A percentile compares a stretch with the other conserved stretches of the same genome.
phyloP scores from a whole-genome alignment of 2,797 vertebrate species.

The Lithobates pipiens region DNA sequence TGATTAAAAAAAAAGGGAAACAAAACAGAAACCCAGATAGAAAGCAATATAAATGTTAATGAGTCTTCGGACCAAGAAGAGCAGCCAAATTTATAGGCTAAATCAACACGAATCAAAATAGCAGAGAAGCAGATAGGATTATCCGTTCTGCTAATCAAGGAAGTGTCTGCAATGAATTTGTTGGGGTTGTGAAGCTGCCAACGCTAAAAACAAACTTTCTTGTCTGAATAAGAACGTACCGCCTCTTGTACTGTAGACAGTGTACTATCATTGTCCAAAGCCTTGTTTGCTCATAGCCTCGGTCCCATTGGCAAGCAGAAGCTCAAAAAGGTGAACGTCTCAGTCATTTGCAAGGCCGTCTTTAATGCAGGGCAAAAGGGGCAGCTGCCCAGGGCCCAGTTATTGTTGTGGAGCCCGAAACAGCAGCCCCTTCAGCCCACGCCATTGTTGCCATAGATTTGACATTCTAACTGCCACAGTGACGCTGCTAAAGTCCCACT shows the following conservation, averaged over 20 bases:
- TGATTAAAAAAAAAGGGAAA: conserved; percentile 60
- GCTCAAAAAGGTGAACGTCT: too few relatives aligned
- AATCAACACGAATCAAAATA: conserved; percentile 53
- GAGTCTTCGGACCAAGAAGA: conserved; percentile 65
- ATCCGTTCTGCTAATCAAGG: conserved; percentile 39
- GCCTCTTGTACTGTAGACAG: not conserved
- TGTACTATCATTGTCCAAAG: not conserved
- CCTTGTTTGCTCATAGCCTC: not conserved
- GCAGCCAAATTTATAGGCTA: conserved; percentile 51
- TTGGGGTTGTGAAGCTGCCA: conserved; percentile 1
- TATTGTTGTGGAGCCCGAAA: too few relatives aligned
- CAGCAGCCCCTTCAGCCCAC: too few relatives aligned
- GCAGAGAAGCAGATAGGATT: conserved; percentile 46
- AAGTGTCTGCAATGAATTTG: not conserved
- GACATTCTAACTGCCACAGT: too few relatives aligned
- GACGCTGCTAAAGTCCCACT: too few relatives aligned
- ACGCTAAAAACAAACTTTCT: conserved; percentile 8
- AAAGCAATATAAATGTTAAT: conserved; percentile 82
- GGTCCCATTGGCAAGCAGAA: too few relatives aligned
- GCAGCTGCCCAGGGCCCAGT: too few relatives aligned
- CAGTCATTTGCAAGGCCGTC: too few relatives aligned
- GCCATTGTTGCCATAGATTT: too few relatives aligned
- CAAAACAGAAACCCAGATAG: conserved; percentile 56
- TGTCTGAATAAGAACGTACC: not conserved
- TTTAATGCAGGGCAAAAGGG: too few relatives aligned